Percentiles rank a stretch among this genome's conserved stretches.
phyloP scores from a whole-genome alignment of 2,797 vertebrate genomes.

The Ctenopoma multispine region DNA sequence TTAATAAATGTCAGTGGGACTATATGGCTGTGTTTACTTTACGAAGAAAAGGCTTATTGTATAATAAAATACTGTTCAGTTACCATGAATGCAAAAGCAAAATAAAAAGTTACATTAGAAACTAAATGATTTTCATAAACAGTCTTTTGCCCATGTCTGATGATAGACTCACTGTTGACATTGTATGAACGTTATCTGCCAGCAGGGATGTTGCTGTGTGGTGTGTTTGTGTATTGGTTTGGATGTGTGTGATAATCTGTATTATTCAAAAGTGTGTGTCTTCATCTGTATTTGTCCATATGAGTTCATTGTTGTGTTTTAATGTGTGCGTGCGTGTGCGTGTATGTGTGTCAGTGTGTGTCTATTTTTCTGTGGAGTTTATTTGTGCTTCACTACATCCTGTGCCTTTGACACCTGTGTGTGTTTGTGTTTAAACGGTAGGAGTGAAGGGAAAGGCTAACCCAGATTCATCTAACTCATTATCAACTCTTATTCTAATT shows the following conservation, averaged over 20 bases:
- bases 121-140: not conserved
- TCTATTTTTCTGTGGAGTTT: slow-evolving; percentile 43
- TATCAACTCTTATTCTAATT: slow-evolving; percentile 63
- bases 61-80: not conserved
- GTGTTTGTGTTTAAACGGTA: slow-evolving; percentile 62
- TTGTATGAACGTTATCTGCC: slow-evolving; percentile 74
- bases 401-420: slow-evolving; percentile 64
- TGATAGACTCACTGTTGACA: slow-evolving; percentile 39
- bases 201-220: slow-evolving; percentile 60
- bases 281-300: slow-evolving; percentile 41
- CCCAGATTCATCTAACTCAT: slow-evolving; percentile 70
- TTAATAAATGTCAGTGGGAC: not conserved
- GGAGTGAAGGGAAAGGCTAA: slow-evolving; percentile 70
- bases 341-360: slow-evolving; percentile 28
- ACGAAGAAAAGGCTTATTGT: not conserved
- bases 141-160: slow-evolving; percentile 65
- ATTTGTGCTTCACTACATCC: slow-evolving; percentile 66
- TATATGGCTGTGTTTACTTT: not conserved
- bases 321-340: slow-evolving; percentile 34
- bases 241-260: slow-evolving; percentile 48
- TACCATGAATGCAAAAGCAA: not conserved
- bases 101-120: not conserved
- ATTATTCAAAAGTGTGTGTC: slow-evolving; percentile 32
- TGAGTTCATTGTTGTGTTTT: slow-evolving; percentile 41
- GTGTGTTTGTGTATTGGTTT: slow-evolving; percentile 61